Evolutionary conservation across 2,888 invertebrate species (phyloP), one percentile per base, ranked within the genome.

Genomic region (Laothoe populi): DNA sequence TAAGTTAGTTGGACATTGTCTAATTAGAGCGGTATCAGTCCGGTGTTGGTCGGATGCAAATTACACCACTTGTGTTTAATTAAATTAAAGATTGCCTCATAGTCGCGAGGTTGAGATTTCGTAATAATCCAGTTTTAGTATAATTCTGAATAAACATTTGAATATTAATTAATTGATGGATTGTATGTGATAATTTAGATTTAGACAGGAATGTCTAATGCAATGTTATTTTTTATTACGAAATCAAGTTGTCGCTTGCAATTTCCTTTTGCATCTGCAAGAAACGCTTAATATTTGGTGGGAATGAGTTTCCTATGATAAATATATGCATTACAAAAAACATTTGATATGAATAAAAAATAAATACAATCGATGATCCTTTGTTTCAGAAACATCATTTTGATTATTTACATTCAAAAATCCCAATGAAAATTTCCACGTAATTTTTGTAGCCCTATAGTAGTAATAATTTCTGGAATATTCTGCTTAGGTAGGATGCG

Each of bases 401-500:
- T n/a, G n/a, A n/a, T n/a, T n/a, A n/a, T n/a, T n/a, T n/a, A n/a
- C n/a, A n/a, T n/a, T n/a, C n/a, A n/a, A n/a, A n/a, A n/a, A n/a
- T n/a, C n/a, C n/a, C n/a, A n/a, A n/a, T n/a, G n/a, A n/a, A n/a
- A n/a, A n/a, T n/a, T n/a, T n/a, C n/a, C n/a, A n/a, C n/a, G n/a
- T n/a, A n/a, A n/a, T n/a, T n/a, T n/a, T n/a, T n/a, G n/a, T n/a
- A n/a, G n/a, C n/a, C n/a, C n/a, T n/a, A n/a, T n/a, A n/a, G n/a
- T n/a, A n/a, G 19, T 19, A 35, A 53, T 11, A 16, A 3, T 31
- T 19, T 31, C 71, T 59, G 70, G 75, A 69, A 58, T 73, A 68
- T 66, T 66, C 63, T 35, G n/a, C n/a, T n/a, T n/a, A 65, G 48
- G 26, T 63, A 64, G 69, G 71, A 69, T 76, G 79, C 75, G 79